Conservation (phyloP, 1,140 invertebrate genomes). For the Rhopalosiphum maidis region DNA sequence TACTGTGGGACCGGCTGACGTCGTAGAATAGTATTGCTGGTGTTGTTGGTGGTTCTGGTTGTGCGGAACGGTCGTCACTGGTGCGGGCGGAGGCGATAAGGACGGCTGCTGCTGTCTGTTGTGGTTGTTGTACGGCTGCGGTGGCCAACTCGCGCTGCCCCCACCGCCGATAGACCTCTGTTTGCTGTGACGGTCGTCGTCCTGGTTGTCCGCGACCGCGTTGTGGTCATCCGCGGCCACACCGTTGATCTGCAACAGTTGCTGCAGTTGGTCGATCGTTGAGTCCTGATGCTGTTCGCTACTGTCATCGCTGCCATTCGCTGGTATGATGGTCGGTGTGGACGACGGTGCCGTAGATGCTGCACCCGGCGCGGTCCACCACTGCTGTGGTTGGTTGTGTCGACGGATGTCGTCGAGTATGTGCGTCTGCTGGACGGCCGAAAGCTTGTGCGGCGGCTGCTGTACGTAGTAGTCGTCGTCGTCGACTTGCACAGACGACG, state of each 20-base stretch:
- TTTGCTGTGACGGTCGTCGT: slow-evolving; percentile 64
- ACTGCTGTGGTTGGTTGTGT: slow-evolving; percentile 59
- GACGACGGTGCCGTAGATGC: not conserved
- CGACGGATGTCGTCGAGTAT: slow-evolving; percentile 61
- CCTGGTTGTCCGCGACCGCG: slow-evolving; percentile 63
- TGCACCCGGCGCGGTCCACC: not conserved
- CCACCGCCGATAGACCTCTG: slow-evolving; percentile 60
- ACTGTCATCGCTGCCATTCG: not conserved
- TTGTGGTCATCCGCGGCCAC: not conserved
- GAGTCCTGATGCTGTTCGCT: slow-evolving; percentile 12
- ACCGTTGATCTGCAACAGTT: slow-evolving; percentile 51
- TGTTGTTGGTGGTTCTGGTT: not conserved
- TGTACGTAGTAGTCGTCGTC: not conserved
- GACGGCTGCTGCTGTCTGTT: slow-evolving; percentile 63
- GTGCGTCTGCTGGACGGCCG: slow-evolving; percentile 61
- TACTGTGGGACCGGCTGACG: not conserved
- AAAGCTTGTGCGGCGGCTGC: slow-evolving; percentile 55
- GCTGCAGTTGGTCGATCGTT: slow-evolving; percentile 14
- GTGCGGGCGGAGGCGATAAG: slow-evolving; percentile 58
- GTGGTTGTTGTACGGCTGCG: slow-evolving; percentile 61
- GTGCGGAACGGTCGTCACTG: slow-evolving; percentile 55
- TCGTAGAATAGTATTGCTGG: slow-evolving; percentile 59
- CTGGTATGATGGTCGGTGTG: not conserved
- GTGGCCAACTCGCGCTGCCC: slow-evolving; percentile 60
- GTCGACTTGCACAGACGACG: not conserved